These are phyloP conservation scores for Pollenia amentaria DNA, from an alignment of 2,888 invertebrate species.

Conservation along the genomic window DNA sequence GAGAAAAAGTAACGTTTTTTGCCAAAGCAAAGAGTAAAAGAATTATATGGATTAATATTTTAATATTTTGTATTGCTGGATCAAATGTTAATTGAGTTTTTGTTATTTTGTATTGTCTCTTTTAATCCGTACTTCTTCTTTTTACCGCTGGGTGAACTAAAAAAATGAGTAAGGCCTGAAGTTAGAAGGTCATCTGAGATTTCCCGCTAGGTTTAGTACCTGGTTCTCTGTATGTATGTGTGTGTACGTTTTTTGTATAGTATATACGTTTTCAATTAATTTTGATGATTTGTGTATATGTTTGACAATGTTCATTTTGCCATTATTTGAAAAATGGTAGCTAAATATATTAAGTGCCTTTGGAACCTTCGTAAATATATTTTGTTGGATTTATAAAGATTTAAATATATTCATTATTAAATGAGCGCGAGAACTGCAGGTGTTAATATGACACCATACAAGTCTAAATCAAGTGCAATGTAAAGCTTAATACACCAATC, in stretches of 20 bases:
- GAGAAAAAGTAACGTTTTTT: too few species aligned
- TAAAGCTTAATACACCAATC: neutral
- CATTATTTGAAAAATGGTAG: constrained; percentile 16
- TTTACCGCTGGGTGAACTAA: too few species aligned
- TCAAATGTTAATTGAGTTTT: too few species aligned
- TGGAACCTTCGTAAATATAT: too few species aligned
- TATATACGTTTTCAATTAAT: constrained; percentile 67
- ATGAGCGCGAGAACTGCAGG: constrained; percentile 12
- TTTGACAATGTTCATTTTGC: constrained; percentile 43
- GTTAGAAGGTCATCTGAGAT: too few species aligned
- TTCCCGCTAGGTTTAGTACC: too few species aligned
- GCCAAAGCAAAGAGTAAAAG: too few species aligned
- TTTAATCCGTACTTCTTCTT: too few species aligned
- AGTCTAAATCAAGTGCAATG: neutral
- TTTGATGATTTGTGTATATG: constrained; percentile 39
- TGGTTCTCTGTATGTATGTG: neutral
- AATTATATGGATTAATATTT: too few species aligned
- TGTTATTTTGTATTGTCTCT: too few species aligned
- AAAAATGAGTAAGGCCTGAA: too few species aligned
- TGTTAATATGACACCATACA: constrained; percentile 26
- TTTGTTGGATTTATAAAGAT: neutral
- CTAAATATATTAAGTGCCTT: neutral
- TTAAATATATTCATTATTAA: neutral
- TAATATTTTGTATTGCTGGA: too few species aligned
- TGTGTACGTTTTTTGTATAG: constrained; percentile 3